Evolutionary conservation across 2,797 vertebrate species (phyloP), one percentile per base, ranked within the genome.

Genomic region (Argentina silus): DNA sequence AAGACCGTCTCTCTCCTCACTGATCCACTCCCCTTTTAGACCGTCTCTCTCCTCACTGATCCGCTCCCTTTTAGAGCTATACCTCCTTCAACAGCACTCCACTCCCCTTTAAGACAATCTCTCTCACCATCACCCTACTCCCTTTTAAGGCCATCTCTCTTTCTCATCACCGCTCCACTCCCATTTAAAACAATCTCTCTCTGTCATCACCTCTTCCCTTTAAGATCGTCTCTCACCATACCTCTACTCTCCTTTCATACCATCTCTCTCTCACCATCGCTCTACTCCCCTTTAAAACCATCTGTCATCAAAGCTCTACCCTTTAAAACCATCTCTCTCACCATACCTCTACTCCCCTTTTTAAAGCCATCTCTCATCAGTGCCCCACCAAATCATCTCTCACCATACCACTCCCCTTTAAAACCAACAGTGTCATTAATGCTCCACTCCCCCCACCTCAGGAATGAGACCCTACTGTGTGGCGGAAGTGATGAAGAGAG

Each of bases 61-160:
- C 8, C 15, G 6, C 19, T 45, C 43, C 43, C n/a, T n/a, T 55
- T 55, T 36, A 36, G 27, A 10, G 15, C 45, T 36, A 10, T n/a
- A 11, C 19, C 59, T 19, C 42, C 45, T n/a, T 53, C 60, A 69
- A 66, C 44, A 66, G 12, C 21, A n/a, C 44, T 61, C 17, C 56
- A 15, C 42, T 53, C 69, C 45, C 56, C 19, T 59, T 10, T 59
- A 19, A 19, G 17, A 8, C 19, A 3, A 5, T 23, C 56, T 9
- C 56, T 15, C 11, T 48, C 47, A 8, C 11, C 47, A 8, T 48
- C 47, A 8, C 47, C 7, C 36, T 62, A 36, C 57, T 60, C 23
- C 57, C 12, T 21, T 60, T 57, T 17, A 19, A 57, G 7, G 21
- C 57, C 21, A 6, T 7, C 19, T 7, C 55, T 17, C 47, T 48